A percentile compares a stretch with the other conserved stretches of the same genome.
Evolutionary conservation across 2,888 invertebrate species (phyloP).

Genomic region (Pegoplata infirma): DNA sequence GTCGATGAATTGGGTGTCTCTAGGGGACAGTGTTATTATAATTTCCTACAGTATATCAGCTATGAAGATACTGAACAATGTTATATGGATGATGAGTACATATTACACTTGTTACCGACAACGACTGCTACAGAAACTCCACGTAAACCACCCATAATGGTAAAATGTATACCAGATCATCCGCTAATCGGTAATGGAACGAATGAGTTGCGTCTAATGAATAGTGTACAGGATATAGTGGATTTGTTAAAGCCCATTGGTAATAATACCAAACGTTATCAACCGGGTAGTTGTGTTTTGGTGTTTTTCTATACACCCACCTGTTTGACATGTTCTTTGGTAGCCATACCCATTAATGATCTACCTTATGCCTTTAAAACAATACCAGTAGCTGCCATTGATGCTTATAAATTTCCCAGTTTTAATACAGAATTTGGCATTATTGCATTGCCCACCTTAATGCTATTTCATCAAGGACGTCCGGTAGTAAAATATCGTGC

Average conservation of each 20-base stretch:
- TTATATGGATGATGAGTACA: constrained; percentile 70
- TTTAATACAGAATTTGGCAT: constrained; percentile 95
- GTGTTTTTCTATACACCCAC: constrained; percentile 93
- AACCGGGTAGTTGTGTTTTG: constrained; percentile 85
- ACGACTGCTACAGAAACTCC: constrained; percentile 32
- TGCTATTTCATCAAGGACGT: constrained; percentile 93
- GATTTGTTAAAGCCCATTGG: constrained; percentile 74
- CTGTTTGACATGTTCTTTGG: constrained; percentile 93
- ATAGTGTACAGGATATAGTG: constrained; percentile 73
- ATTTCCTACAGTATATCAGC: constrained; percentile 71
- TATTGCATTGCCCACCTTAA: constrained; percentile 91
- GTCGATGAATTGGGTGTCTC: constrained; percentile 65
- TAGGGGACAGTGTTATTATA: constrained; percentile 70
- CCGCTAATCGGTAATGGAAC: constrained; percentile 45
- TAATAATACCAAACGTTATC: constrained; percentile 80
- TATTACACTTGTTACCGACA: constrained; percentile 68
- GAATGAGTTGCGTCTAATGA: constrained; percentile 71
- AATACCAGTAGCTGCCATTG: constrained; percentile 92
- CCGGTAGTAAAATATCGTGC: constrained; percentile 91
- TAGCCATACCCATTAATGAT: constrained; percentile 94
- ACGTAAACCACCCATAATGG: constrained; percentile 72
- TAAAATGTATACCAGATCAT: constrained; percentile 73
- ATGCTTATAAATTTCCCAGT: constrained; percentile 89
- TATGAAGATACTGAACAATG: constrained; percentile 69
- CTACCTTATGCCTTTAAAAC: constrained; percentile 91